A percentile compares a stretch with the other conserved stretches of the same genome.
phyloP scores from a whole-genome alignment of 2,888 invertebrate species.

The Ramazzottius varieornatus region DNA sequence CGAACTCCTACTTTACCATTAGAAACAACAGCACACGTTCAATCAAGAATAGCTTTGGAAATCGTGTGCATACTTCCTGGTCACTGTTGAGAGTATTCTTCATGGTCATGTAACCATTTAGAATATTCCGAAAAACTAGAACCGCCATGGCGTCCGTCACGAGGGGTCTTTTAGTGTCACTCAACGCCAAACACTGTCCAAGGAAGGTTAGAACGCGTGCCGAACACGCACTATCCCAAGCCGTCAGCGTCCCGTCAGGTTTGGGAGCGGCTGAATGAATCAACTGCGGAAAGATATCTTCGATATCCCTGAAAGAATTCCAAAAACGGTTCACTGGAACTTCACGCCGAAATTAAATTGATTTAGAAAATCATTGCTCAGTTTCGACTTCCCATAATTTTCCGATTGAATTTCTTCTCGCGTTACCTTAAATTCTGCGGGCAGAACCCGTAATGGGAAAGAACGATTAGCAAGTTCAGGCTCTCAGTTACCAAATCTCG shows the following conservation, averaged over 20 bases:
- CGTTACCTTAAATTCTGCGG: no score
- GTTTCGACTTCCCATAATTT: no score
- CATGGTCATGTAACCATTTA: neutral
- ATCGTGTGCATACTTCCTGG: no score
- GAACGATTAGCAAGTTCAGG: neutral
- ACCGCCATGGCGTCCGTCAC: neutral
- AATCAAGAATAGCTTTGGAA: neutral
- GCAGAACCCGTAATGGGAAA: neutral
- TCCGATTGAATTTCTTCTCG: no score
- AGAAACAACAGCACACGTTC: neutral
- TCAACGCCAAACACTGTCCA: neutral
- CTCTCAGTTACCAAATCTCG: neutral
- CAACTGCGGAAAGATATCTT: neutral
- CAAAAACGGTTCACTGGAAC: neutral
- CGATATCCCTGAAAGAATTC: neutral
- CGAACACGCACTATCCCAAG: neutral
- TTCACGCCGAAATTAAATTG: no score
- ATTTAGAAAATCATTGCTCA: no score
- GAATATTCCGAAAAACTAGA: neutral
- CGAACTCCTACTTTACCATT: no score
- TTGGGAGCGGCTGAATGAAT: neutral
- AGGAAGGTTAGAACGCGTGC: neutral
- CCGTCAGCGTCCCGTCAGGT: neutral
- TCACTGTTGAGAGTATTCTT: no score
- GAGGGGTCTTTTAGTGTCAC: neutral